Evolutionary conservation across 1,140 invertebrate genomes (phyloP), one percentile per base, ranked within the genome.

Genomic region (Drosophila lowei): DNA sequence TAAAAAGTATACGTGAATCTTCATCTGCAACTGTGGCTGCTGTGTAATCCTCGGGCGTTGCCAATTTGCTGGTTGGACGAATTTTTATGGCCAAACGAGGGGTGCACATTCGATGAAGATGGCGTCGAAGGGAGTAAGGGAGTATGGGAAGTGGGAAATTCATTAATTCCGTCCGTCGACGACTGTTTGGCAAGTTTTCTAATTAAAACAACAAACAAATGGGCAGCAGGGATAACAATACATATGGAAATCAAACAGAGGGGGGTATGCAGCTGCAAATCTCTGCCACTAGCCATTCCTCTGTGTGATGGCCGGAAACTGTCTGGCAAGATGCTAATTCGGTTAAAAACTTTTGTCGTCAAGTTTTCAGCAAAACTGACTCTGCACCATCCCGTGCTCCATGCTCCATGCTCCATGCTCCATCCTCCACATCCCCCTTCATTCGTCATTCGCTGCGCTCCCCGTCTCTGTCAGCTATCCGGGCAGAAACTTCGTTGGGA

Each of bases 131-230:
- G 30, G 49, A 18, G 34, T n/a, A 23, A 3, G 8, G 2, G 3
- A 30, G 9, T 43, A n/a, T 49, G 52, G 38, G 9, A 28, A 44
- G 43, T 47, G 52, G 60, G 66, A 86, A 85, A 86, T 85, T 86
- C 81, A 85, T 85, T 85, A 81, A 85, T 85, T 86, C 83, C 68
- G 65, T 49, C 62, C 75, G 77, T 70, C 71, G 64, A 72, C 72
- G 62, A 68, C 72, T 68, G 57, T 68, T 67, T 76, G 74, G 68
- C 81, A 85, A 85, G 81, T 85, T 85, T 85, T 85, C 81, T 85
- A 85, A 85, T 85, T 85, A 85, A 85, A 85, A 85, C 81, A 85
- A 85, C 81, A 85, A 85, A 85, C 81, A 85, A 85, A 85, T 85
- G 83, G 81, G 65, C 77, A 75, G 65, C 63, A 44, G 47, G 59